Base-by-base conservation (phyloP, 35 echinoderm and acorn worm genomes). In the Apostichopus parvimensis region DNA sequence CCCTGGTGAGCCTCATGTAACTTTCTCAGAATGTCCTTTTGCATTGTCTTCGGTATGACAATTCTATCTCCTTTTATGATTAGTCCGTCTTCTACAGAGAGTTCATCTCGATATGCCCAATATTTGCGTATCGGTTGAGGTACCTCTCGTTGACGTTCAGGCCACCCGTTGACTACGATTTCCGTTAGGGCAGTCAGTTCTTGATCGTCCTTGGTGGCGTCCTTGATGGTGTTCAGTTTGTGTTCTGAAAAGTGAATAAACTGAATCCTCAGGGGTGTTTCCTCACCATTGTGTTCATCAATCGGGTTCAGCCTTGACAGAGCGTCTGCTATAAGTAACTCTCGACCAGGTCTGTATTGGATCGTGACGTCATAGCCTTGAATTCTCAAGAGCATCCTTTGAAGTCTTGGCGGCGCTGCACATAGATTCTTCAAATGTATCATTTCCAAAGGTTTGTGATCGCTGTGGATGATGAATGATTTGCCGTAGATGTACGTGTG, bases 361-460 rank as follows among this genome's bases (percentile, higher is more conserved):
- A 95, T 55, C 2, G 53, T 93, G 25, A 87, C 57, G 83, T 92
- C 78, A 6, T 61, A 82, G 1, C 80, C 22, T 79, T 95, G 94
- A n/a, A 95, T 5, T 4, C 80, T 1, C 10, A 95, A 85, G 0
- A 95, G 94, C 87, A 93, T 77, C 9, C 94, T 10, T 79, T 93
- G 91, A 6, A 95, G 56, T 62, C 91, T 79, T 76, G 85, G 77
- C 21, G 86, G 94, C n/a, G 94, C 91, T 34, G 53, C 62, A 1
- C 25, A 65, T 9, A 95, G 60, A 8, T 55, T 66, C 52, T 95
- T 95, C 18, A 80, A 18, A 9, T 82, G 86, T 10, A 95, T 95
- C 80, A 91, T 91, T 24, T 93, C 94, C 52, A 91, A 53, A 14
- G 94, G 94, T 54, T 95, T 95, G 62, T 93, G 94, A 12, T 95